Base-by-base conservation (phyloP, 2,888 invertebrate species). In the Amblyteles armatorius region DNA sequence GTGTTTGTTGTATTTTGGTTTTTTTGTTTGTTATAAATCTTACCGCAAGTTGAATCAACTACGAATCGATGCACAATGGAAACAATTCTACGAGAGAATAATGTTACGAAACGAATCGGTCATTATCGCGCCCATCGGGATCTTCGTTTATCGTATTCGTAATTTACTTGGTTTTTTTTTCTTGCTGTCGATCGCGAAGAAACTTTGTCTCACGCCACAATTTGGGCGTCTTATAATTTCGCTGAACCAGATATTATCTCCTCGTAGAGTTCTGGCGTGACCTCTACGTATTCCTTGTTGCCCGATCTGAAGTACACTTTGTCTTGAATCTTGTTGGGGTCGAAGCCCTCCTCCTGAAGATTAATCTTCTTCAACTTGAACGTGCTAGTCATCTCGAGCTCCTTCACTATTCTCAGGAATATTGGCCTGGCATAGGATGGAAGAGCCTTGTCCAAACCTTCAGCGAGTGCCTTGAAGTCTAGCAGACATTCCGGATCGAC, bases 341-440 rank as follows among this genome's bases (percentile, higher is more conserved):
- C 94, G 90, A 95, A 96, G 2, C 96, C 96, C 89, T 96, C 95
- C 77, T 95, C 95, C 88, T 95, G 95, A 19, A 96, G 94, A 81
- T 95, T 94, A 16, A 95, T 94, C 91, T 97, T 97, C 91, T 95
- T 95, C 87, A 96, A 91, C 91, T 97, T 97, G 92, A 95, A 96
- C 0, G 97, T 96, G 33, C 96, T 95, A 81, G 96, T 96, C 88
- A 95, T 94, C 84, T 96, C 96, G n/a, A 96, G 94, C 85, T 95
- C 93, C 60, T 95, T 94, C 26, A 96, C 94, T 13, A 95, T 93
- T 83, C 96, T 91, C 19, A 96, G 90, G 92, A 96, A 96, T 74
- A 96, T 92, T 4, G 96, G 96, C 72, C 95, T 93, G 0, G 96
- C 96, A 88, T 96, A 96, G 0, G 94, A 87, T 0, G 96, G 96